Percentiles rank a stretch among this genome's conserved stretches.
These are phyloP conservation scores for Montipora sp. DNA, from an alignment of 64 coral and sea anemone species.

Conservation along the genomic window DNA sequence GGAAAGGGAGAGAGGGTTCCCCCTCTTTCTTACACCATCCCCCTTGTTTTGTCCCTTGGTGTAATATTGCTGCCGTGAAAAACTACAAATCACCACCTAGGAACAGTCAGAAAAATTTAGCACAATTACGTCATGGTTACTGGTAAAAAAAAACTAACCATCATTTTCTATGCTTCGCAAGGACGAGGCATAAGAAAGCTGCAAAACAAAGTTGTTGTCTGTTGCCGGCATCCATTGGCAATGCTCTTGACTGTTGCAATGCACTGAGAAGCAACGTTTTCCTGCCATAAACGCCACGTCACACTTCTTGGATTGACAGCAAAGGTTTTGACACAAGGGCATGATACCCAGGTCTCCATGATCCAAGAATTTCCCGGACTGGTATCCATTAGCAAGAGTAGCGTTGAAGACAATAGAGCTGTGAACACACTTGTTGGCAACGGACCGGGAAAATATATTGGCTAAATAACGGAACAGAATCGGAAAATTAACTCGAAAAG, in stretches of 20 bases:
- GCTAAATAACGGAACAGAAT: neutral
- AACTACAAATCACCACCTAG: no score
- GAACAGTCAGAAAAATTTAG: no score
- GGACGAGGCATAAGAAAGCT: conserved; percentile 78
- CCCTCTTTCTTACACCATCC: no score
- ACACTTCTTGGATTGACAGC: conserved; percentile 62
- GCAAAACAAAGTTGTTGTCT: conserved; percentile 45
- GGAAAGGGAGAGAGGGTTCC: no score
- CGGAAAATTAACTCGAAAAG: neutral
- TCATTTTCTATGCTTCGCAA: conserved; percentile 28
- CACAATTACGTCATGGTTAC: neutral
- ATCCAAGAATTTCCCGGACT: conserved; percentile 65
- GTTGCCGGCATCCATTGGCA: conserved; percentile 77
- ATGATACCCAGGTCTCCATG: conserved; percentile 68
- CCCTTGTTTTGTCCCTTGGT: no score
- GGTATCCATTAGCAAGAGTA: conserved; percentile 59
- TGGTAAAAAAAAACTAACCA: neutral
- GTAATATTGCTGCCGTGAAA: no score
- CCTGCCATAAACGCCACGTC: conserved; percentile 88
- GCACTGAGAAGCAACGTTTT: conserved; percentile 74
- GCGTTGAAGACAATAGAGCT: conserved; percentile 84
- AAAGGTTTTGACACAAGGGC: conserved; percentile 66
- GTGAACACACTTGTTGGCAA: conserved; percentile 48
- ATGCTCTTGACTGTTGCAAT: conserved; percentile 42
- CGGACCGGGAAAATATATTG: neutral